Evolutionary conservation across 2,888 invertebrate species (phyloP).

Genomic region (Catocala sponsa): DNA sequence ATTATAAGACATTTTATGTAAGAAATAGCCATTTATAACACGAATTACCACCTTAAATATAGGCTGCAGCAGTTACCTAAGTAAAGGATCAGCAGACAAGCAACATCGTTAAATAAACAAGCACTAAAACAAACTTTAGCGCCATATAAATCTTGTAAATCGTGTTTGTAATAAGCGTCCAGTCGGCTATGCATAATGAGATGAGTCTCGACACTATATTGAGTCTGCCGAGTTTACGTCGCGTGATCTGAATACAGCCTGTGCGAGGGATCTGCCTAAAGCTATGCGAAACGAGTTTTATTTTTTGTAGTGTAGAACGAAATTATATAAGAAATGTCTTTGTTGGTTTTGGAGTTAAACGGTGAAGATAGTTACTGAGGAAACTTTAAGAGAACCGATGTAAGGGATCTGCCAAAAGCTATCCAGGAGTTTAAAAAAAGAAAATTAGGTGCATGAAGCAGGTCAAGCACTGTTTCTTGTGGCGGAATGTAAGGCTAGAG

Average conservation of each 20-base stretch:
- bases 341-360: too few relatives aligned
- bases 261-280: conserved; percentile 25
- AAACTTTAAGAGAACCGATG: too few relatives aligned
- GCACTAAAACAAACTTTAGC: conserved; percentile 12
- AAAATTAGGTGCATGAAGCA: too few relatives aligned
- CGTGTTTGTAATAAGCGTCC: conserved; percentile 38
- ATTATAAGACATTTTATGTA: too few relatives aligned
- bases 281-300: conserved; percentile 10
- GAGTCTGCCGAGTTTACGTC: conserved; percentile 31
- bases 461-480: too few relatives aligned
- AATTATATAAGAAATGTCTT: not conserved
- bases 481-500: too few relatives aligned
- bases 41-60: too few relatives aligned
- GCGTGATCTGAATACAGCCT: conserved; percentile 45
- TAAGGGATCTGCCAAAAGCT: too few relatives aligned
- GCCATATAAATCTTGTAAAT: conserved; percentile 30
- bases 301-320: not conserved
- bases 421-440: too few relatives aligned
- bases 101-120: conserved; percentile 7
- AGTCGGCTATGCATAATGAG: conserved; percentile 43
- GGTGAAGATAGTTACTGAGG: too few relatives aligned
- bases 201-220: conserved; percentile 38
- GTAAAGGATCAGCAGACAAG: not conserved
- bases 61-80: not conserved
- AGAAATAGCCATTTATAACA: too few relatives aligned